Percentiles rank a stretch among this genome's conserved stretches.
These are phyloP conservation scores for Zoanthus solanderi DNA, from an alignment of 92 coral and sea anemone species.

Conservation along the genomic window DNA sequence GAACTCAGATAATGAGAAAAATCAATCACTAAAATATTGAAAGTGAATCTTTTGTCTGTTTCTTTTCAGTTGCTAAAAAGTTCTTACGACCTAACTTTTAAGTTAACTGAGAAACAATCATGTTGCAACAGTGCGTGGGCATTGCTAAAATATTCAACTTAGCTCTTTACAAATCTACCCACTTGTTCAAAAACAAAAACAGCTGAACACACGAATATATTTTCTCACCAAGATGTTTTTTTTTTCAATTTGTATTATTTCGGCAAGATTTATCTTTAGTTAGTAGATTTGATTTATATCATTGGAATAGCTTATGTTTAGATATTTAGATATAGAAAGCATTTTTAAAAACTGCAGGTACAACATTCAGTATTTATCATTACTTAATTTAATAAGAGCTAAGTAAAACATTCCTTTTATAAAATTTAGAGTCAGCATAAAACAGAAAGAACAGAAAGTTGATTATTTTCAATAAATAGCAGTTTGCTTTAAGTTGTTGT, in stretches of 20 bases:
- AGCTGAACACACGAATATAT: background rate
- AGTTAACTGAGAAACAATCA: background rate
- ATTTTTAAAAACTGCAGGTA: too few relatives aligned
- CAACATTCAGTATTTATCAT: too few relatives aligned
- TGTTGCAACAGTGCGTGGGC: slow-evolving; percentile 36
- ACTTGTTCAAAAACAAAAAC: background rate
- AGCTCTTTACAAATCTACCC: background rate
- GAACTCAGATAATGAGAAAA: background rate
- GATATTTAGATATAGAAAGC: too few relatives aligned
- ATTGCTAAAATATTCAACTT: background rate
- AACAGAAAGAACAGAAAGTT: too few relatives aligned
- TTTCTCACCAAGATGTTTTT: background rate
- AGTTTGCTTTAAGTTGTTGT: background rate
- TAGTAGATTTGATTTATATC: background rate
- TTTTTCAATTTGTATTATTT: background rate
- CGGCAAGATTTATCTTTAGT: background rate
- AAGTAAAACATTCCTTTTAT: too few relatives aligned
- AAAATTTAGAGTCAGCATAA: too few relatives aligned
- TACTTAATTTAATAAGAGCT: too few relatives aligned
- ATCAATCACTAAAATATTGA: background rate
- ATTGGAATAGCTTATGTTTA: background rate
- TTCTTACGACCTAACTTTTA: background rate
- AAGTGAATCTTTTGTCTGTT: background rate
- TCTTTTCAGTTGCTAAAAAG: background rate
- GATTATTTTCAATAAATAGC: too few relatives aligned